Conservation (phyloP, 2,888 invertebrate genomes). For the Vannuccia rotundouncinata region DNA sequence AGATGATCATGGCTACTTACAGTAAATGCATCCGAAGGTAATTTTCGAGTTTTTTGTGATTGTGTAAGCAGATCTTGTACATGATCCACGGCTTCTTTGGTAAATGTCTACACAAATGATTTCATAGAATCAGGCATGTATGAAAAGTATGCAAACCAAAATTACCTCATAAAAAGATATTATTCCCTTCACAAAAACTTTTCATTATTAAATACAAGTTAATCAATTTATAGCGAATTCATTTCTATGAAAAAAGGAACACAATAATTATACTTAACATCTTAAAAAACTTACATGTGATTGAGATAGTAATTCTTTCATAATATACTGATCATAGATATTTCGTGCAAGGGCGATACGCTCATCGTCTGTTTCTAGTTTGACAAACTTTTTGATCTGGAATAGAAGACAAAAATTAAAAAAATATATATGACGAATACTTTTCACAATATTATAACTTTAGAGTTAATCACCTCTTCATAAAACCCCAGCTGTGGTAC, state of each 20-base stretch:
- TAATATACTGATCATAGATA: conserved; percentile 98
- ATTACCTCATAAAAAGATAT: too few relatives aligned
- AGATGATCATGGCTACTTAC: conserved; percentile 32
- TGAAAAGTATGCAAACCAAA: too few relatives aligned
- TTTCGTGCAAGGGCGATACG: conserved; percentile 85
- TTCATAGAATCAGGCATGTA: background rate
- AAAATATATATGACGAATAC: background rate
- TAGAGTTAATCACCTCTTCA: conserved; percentile 76
- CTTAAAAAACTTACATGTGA: conserved; percentile 83
- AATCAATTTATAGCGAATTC: too few relatives aligned
- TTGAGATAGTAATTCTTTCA: conserved; percentile 97
- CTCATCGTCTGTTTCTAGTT: conserved; percentile 92
- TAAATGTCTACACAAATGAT: conserved; percentile 81
- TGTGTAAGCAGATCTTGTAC: conserved; percentile 95
- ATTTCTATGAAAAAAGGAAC: too few relatives aligned
- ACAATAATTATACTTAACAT: too few relatives aligned
- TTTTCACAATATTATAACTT: background rate
- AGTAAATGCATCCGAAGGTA: conserved; percentile 82
- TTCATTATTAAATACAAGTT: too few relatives aligned
- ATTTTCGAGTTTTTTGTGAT: conserved; percentile 61
- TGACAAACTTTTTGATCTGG: conserved; percentile 96
- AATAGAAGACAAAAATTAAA: conserved; percentile 40
- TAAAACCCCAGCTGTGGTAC: conserved; percentile 97
- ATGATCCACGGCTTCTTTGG: conserved; percentile 89
- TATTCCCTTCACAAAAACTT: too few relatives aligned